phyloP scores from a whole-genome alignment of 2,797 vertebrate genomes.

The Sebastes alutus region DNA sequence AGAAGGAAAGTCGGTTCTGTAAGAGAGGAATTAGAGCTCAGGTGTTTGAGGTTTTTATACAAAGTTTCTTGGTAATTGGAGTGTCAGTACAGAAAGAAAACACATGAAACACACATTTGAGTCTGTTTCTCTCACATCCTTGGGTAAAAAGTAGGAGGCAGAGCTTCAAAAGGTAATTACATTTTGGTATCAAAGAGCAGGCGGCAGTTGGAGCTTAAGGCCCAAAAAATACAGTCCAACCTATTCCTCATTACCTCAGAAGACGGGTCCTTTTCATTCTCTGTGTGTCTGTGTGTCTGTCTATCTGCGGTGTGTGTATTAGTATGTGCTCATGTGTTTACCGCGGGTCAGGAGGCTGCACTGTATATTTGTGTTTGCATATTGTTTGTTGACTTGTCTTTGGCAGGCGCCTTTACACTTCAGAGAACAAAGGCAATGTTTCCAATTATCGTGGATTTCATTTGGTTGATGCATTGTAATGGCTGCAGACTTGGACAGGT shows the following conservation, averaged over 20 bases:
- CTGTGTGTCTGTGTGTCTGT: neutral
- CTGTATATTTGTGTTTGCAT: constrained; percentile 61
- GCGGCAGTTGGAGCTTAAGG: constrained; percentile 53
- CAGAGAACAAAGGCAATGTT: constrained; percentile 68
- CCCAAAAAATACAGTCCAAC: constrained; percentile 43
- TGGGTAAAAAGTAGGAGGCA: constrained; percentile 49
- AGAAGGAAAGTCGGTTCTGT: constrained; percentile 25
- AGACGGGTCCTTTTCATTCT: constrained; percentile 5
- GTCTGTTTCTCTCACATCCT: constrained; percentile 52
- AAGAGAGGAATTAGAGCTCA: constrained; percentile 69
- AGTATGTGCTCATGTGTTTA: constrained; percentile 17
- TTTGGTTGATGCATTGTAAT: constrained; percentile 74
- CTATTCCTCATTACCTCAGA: constrained; percentile 48
- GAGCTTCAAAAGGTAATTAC: constrained; percentile 75
- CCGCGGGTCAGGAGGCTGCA: constrained; percentile 29
- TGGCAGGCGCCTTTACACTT: constrained; percentile 51
- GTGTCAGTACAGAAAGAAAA: constrained; percentile 68
- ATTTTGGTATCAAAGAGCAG: constrained; percentile 73
- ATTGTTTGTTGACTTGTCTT: constrained; percentile 62
- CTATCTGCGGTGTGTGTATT: neutral
- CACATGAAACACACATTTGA: constrained; percentile 74
- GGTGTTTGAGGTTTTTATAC: constrained; percentile 72
- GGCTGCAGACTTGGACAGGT: constrained; percentile 61
- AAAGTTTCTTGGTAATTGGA: constrained; percentile 78
- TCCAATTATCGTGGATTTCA: constrained; percentile 72